These are phyloP conservation scores for Aromia moschata DNA, from an alignment of 2,888 invertebrate species.

Conservation along the genomic window DNA sequence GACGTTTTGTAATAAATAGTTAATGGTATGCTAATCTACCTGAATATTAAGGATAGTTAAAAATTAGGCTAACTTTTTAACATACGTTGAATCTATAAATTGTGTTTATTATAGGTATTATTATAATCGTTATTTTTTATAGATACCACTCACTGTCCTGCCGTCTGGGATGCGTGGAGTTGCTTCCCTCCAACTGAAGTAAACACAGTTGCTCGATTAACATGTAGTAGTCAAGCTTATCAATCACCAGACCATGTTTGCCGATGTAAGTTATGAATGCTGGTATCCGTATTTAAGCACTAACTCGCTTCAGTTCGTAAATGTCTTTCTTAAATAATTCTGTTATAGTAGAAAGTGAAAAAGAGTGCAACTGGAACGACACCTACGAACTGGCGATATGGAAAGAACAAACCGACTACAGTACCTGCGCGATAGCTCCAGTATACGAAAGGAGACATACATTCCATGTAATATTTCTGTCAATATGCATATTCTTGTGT, in stretches of 20 bases:
- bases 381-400: constrained; percentile 59
- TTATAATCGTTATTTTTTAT: constrained; percentile 26
- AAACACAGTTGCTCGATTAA: constrained; percentile 60
- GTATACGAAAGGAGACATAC: constrained; percentile 65
- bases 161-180: constrained; percentile 73
- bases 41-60: too few species aligned
- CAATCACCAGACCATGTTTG: constrained; percentile 68
- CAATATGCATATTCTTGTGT: constrained; percentile 65
- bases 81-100: too few species aligned
- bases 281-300: background rate
- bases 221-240: constrained; percentile 71
- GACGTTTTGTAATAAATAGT: too few species aligned
- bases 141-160: constrained; percentile 62
- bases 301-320: background rate
- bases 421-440: constrained; percentile 67
- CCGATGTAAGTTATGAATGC: constrained; percentile 57
- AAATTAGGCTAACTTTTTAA: too few species aligned
- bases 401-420: constrained; percentile 70
- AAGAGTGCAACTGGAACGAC: constrained; percentile 66
- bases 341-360: constrained; percentile 68
- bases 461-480: constrained; percentile 67
- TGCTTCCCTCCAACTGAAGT: constrained; percentile 66
- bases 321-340: constrained; percentile 8
- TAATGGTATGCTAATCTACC: too few species aligned
- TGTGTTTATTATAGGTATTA: too few species aligned